These are phyloP conservation scores for Ctenomys sociabilis DNA, from an alignment of 2,113 vertebrate genomes.

Conservation along the genomic window DNA sequence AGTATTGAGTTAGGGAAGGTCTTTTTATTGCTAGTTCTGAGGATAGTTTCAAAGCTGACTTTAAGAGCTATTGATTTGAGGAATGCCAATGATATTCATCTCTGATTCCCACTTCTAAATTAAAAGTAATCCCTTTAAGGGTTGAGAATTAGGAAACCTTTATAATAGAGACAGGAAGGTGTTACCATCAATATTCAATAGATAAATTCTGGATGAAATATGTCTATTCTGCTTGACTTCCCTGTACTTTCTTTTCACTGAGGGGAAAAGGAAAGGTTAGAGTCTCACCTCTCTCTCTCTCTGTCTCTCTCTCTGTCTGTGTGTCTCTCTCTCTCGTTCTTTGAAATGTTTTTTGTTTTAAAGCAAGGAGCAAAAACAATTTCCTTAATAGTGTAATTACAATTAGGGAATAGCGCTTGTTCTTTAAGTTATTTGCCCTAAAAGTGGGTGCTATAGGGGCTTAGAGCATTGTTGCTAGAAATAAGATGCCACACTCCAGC, in stretches of 20 bases:
- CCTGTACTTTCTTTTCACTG: too few species aligned
- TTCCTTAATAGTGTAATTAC: background rate
- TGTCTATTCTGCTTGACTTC: background rate
- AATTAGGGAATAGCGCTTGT: background rate
- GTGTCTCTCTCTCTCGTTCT: too few species aligned
- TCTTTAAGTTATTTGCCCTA: background rate
- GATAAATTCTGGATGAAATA: background rate
- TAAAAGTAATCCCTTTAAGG: background rate
- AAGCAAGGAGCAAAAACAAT: background rate
- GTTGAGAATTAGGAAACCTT: background rate
- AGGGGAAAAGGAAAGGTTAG: background rate
- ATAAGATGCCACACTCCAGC: background rate
- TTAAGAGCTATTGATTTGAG: constrained; percentile 43
- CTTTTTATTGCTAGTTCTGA: constrained; percentile 21
- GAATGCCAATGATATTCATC: background rate
- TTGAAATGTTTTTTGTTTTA: background rate
- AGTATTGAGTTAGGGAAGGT: background rate
- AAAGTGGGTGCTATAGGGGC: background rate
- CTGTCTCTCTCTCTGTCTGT: too few species aligned
- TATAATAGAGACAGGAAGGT: background rate
- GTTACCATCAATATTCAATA: background rate
- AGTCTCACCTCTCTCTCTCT: background rate
- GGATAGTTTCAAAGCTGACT: constrained; percentile 8
- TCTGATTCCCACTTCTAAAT: constrained; percentile 2
- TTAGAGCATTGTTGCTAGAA: background rate